Conservation (phyloP, 2,797 vertebrate genomes). For the Argentina silus region DNA sequence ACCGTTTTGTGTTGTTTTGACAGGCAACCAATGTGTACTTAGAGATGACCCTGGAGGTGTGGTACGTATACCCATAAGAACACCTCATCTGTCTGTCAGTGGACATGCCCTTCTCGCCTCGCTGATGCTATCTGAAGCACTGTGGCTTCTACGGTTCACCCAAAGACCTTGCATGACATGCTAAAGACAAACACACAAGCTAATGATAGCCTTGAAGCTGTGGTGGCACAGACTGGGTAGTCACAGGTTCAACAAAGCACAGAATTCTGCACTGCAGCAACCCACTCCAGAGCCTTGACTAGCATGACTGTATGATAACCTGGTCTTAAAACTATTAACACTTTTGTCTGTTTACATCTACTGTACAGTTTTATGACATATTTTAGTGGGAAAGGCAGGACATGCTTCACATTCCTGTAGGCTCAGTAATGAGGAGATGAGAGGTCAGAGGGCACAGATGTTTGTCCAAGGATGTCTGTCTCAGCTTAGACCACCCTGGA, state of each 20-base stretch:
- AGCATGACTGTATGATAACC: background rate
- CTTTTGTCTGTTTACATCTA: background rate
- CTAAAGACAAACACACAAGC: background rate
- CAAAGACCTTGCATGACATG: background rate
- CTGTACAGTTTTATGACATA: background rate
- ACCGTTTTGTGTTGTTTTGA: constrained; percentile 63
- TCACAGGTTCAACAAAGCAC: constrained; percentile 4
- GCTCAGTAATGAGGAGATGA: background rate
- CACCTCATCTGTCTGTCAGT: background rate
- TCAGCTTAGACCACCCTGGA: background rate
- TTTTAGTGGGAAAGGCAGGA: background rate
- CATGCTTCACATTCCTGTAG: background rate
- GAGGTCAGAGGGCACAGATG: background rate
- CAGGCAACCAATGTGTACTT: constrained; percentile 92
- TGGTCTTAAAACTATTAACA: background rate
- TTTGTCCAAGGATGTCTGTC: background rate
- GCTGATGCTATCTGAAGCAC: background rate
- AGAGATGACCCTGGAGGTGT: constrained; percentile 91
- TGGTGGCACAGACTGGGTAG: background rate
- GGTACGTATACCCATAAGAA: constrained; percentile 79
- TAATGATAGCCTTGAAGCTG: background rate
- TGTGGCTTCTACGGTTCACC: background rate
- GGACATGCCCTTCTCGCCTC: background rate
- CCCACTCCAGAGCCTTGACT: constrained; percentile 22
- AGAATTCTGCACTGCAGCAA: background rate